Evolutionary conservation across 2,113 vertebrate genomes (phyloP).

Genomic region (Phyllopteryx taeniolatus): DNA sequence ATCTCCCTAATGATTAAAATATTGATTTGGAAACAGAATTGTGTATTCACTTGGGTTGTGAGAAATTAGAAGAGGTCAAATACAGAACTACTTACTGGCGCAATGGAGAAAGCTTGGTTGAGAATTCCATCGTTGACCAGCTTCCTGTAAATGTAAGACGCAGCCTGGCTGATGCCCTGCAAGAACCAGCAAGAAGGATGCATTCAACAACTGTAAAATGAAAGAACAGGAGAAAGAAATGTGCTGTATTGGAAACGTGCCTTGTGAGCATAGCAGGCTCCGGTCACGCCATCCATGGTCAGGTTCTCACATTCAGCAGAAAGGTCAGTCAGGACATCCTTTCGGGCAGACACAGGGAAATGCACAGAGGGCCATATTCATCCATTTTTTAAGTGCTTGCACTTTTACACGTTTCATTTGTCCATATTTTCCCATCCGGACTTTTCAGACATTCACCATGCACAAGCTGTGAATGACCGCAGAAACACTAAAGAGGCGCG

Average conservation of each 20-base stretch:
- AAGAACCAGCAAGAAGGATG: not conserved
- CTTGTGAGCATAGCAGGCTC: slow-evolving; percentile 90
- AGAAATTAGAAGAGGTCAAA: not conserved
- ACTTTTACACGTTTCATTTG: no score
- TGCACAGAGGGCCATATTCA: not conserved
- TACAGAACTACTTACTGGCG: slow-evolving; percentile 78
- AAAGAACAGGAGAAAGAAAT: not conserved
- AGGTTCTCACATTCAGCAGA: slow-evolving; percentile 89
- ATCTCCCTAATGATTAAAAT: not conserved
- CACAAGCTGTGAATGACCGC: no score
- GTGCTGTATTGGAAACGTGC: slow-evolving; percentile 34
- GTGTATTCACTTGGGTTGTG: not conserved
- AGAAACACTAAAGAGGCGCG: no score
- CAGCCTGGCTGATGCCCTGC: slow-evolving; percentile 91
- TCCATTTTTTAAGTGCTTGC: not conserved
- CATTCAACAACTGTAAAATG: not conserved
- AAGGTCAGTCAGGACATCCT: slow-evolving; percentile 93
- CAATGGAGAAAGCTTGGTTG: slow-evolving; percentile 88
- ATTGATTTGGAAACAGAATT: not conserved
- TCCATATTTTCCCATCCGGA: no score
- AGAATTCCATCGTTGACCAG: slow-evolving; percentile 89
- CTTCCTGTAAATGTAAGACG: slow-evolving; percentile 84
- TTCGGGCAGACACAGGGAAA: slow-evolving; percentile 1
- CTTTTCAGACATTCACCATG: not conserved
- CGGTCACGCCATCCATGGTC: slow-evolving; percentile 79